Evolutionary conservation across 1,140 invertebrate species (phyloP).

Genomic region (Camponotus vicinus): DNA sequence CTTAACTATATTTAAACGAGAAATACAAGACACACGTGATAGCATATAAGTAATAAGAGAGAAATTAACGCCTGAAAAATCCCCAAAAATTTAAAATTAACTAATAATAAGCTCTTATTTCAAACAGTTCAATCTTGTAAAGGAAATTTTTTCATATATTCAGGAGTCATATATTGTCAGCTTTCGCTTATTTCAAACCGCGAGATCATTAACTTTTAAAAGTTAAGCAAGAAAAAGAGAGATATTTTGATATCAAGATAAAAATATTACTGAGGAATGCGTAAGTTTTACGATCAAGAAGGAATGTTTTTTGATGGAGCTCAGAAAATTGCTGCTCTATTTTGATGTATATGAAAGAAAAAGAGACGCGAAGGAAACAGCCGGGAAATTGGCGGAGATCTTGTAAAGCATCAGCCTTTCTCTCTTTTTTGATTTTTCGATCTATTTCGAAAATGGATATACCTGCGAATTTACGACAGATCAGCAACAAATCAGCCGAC

Average conservation of each 20-base stretch:
- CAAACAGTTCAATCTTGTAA: not conserved
- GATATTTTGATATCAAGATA: not conserved
- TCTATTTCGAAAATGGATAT: constrained; percentile 9
- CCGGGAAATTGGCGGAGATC: constrained; percentile 25
- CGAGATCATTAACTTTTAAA: not conserved
- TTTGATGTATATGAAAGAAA: too few species aligned
- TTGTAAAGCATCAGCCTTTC: not conserved
- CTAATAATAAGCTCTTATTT: not conserved
- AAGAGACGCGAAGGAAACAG: not conserved
- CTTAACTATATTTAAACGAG: not conserved
- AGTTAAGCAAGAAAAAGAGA: not conserved
- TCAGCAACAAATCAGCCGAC: constrained; percentile 8
- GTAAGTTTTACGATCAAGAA: not conserved
- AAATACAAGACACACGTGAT: not conserved
- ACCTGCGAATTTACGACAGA: not conserved
- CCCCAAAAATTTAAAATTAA: not conserved
- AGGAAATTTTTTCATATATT: not conserved
- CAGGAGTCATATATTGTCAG: not conserved
- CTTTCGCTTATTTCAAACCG: not conserved
- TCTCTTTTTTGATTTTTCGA: constrained; percentile 2
- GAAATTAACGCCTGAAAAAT: not conserved
- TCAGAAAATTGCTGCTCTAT: too few species aligned
- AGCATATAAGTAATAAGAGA: not conserved
- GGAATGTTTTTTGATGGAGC: too few species aligned
- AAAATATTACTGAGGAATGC: not conserved